Evolutionary conservation across 2,113 vertebrate genomes (phyloP), one percentile per base, ranked within the genome.

Genomic region (Chaetodon auriga): DNA sequence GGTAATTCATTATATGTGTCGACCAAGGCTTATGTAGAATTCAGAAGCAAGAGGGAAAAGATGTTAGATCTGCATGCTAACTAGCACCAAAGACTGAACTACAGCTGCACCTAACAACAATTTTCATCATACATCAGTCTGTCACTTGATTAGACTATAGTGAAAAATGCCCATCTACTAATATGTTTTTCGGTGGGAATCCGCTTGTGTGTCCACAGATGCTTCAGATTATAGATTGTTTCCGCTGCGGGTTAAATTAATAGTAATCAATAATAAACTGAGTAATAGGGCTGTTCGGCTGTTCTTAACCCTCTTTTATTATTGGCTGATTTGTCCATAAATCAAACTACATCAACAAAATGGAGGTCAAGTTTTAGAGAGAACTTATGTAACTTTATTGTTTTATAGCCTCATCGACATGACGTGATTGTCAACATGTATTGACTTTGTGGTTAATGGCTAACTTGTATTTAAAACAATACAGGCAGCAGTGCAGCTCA

Each of bases 391-490:
- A 81, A 57, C 36, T 25, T 68, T 16, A 36, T 19, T 48, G 19
- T 45, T 75, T 65, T 0, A n/a, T 38, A 77, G 35, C 70, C 0
- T 0, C 57, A 7, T 64, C 30, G 30, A 30, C 30, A 30, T 51
- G 18, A 68, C 45, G 15, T 23, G 6, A 68, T 61, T 14, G 51
- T 53, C 19, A 19, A 36, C 23, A 4, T 53, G 4, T 15, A 2
- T 0, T 61, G 30, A 14, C 0, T 55, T 45, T 46, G 3, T 71
- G 25, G 78, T 89, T 84, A 79, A 79, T 81, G 41, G 62, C 11
- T 62, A 66, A 61, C 46, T 46, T 16, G 11, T 43, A 18, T 75
- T 43, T 13, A 11, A 60, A n/a, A 14, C 16, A 57, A 5, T 51
- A 12, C 4, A 23, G 63, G 45, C 35, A 45, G 21, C 19, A 51